Conservation (phyloP, 2,113 vertebrate species). For the Phaethornis superciliosus region DNA sequence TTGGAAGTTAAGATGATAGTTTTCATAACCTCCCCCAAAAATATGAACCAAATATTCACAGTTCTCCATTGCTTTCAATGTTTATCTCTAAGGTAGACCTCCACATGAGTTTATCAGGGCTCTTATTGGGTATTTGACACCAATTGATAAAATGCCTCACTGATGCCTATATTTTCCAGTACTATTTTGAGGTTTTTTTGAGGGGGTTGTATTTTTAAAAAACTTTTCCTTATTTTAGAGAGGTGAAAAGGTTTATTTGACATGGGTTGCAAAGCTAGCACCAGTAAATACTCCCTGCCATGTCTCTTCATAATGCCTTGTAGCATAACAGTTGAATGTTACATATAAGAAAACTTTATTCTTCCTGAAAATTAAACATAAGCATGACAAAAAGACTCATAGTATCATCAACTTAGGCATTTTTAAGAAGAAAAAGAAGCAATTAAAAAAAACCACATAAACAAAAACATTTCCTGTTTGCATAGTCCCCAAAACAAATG, state of each 20-base stretch:
- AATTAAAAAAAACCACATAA: background rate
- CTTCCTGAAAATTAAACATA: background rate
- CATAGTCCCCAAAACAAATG: background rate
- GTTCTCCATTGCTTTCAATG: background rate
- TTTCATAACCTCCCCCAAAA: background rate
- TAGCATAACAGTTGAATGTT: background rate
- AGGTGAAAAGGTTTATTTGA: background rate
- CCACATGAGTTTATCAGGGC: background rate
- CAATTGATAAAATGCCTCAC: background rate
- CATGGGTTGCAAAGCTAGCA: background rate
- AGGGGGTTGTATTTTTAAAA: background rate
- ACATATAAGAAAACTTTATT: background rate
- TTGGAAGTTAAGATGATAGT: background rate
- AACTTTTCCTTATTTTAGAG: background rate
- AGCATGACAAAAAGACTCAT: background rate
- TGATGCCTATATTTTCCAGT: background rate
- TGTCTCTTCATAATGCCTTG: background rate
- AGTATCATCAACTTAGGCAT: background rate
- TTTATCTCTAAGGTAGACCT: background rate
- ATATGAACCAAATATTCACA: background rate
- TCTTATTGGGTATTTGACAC: background rate
- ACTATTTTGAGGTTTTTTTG: background rate
- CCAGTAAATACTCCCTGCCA: background rate
- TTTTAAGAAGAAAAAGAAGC: background rate
- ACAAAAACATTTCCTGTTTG: rapidly evolving